Base-by-base conservation (phyloP, 2,113 vertebrate species). In the Pseudorhombus dupliciocellatus region DNA sequence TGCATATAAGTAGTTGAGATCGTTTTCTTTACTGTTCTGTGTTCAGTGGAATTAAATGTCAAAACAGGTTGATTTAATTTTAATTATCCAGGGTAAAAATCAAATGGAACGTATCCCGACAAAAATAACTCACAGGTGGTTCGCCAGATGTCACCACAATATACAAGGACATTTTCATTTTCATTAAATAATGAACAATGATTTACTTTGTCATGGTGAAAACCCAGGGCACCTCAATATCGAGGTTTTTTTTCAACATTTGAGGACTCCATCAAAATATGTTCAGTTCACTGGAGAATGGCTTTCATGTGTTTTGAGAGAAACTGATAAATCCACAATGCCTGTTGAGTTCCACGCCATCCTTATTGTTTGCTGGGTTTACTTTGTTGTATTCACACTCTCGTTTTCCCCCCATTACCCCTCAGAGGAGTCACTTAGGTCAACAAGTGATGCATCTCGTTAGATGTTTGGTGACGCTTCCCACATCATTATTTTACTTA, bases 331-430 rank as follows among this genome's bases (percentile, higher is more conserved):
- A 67, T n/a, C 56, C 25, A 30, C 25, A 66, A 73, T 46, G 61
- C 54, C 40, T 66, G 70, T 69, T 59, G 56, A 73, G 77, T 78
- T 80, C 56, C 64, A 75, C 67, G 72, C 54, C 9, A 7, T 21
- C 30, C 54, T 48, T 62, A 34, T 84, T 85, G 73, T 82, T 73
- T 24, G 10, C 34, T 18, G 54, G 20, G 68, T 76, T 52, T 28
- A 31, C 67, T 85, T 91, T 90, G 74, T 90, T 65, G 24, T 50
- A 22, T 31, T 20, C 8, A 2, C 14, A 28, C 10, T 63, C 16
- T 55, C 80, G 46, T 65, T 63, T 72, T 66, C 44, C 21, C 0
- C 22, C 21, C 26, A 54, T 60, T 28, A 64, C 40, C 83, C 81
- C 79, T 72, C 18, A 42, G 72, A 78, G 80, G 64, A 57, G 74